A percentile compares a stretch with the other conserved stretches of the same genome.
Evolutionary conservation across 2,797 vertebrate genomes (phyloP).

Genomic region (Myotis planiceps): DNA sequence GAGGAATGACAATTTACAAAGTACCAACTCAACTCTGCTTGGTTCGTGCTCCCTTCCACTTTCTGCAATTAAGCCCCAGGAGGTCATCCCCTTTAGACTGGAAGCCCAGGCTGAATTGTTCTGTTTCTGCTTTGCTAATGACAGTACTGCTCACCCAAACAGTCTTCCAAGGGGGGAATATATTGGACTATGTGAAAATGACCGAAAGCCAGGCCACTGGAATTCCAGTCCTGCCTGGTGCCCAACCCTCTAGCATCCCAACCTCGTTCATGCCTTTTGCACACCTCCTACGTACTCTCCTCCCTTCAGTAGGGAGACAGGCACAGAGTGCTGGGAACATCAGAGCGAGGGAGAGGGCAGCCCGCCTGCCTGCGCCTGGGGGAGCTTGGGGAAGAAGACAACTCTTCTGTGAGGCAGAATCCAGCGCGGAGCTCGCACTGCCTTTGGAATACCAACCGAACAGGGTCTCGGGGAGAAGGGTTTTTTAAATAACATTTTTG

Average conservation of each 20-base stretch:
- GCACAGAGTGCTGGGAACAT: not conserved
- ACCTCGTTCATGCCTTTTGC: not conserved
- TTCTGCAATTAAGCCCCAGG: not conserved
- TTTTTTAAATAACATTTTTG: slow-evolving; percentile 31
- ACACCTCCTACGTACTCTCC: not conserved
- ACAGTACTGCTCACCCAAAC: not conserved
- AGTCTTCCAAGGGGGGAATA: not conserved
- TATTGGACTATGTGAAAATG: slow-evolving; percentile 26
- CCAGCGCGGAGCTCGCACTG: not conserved
- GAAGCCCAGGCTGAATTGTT: not conserved
- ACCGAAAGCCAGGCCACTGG: not conserved
- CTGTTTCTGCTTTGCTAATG: not conserved
- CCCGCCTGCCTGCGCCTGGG: not conserved
- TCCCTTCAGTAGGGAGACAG: not conserved
- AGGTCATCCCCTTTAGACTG: not conserved
- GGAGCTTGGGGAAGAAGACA: not conserved
- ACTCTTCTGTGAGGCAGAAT: not conserved
- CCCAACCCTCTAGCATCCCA: not conserved
- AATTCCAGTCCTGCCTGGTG: not conserved
- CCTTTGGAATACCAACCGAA: slow-evolving; percentile 4
- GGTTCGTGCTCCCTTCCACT: not conserved
- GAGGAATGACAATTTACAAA: not conserved
- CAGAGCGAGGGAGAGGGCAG: not conserved
- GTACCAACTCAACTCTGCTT: not conserved
- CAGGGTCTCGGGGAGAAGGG: not conserved